Evolutionary conservation across 2,113 vertebrate species (phyloP).

Genomic region (Pteruthius melanotis): DNA sequence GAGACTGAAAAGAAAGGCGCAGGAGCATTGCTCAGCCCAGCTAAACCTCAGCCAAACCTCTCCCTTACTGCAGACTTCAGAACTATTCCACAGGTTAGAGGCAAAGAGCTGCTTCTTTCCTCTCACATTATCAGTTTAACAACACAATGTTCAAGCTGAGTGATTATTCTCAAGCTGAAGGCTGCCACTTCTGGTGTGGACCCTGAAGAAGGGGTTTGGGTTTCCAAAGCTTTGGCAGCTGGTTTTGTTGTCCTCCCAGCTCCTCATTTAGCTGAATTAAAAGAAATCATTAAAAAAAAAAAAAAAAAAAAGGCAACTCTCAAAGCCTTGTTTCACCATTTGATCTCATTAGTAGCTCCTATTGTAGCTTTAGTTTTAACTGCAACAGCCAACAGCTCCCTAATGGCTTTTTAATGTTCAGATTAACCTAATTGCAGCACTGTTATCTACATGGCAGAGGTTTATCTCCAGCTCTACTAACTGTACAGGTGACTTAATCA

Average conservation of each 20-base stretch:
- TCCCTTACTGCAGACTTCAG: background rate
- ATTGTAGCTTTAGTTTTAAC: background rate
- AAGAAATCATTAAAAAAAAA: background rate
- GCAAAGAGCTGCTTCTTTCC: background rate
- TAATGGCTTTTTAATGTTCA: background rate
- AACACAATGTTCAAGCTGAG: background rate
- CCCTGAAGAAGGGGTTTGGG: background rate
- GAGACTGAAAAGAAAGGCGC: background rate
- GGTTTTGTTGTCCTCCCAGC: background rate
- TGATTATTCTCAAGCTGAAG: background rate
- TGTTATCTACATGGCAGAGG: background rate
- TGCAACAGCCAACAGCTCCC: background rate
- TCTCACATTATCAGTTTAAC: background rate
- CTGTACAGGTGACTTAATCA: background rate
- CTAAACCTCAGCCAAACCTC: background rate
- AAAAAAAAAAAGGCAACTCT: background rate
- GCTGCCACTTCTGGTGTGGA: background rate
- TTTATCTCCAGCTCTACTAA: slow-evolving; percentile 5
- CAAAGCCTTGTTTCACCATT: background rate
- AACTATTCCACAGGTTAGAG: background rate
- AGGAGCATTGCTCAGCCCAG: background rate
- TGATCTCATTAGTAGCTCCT: background rate
- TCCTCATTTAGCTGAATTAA: background rate
- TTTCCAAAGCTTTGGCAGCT: background rate
- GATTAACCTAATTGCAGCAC: slow-evolving; percentile 6